phyloP scores from a whole-genome alignment of 2,888 invertebrate genomes.

The Ypsolopha scabrella region DNA sequence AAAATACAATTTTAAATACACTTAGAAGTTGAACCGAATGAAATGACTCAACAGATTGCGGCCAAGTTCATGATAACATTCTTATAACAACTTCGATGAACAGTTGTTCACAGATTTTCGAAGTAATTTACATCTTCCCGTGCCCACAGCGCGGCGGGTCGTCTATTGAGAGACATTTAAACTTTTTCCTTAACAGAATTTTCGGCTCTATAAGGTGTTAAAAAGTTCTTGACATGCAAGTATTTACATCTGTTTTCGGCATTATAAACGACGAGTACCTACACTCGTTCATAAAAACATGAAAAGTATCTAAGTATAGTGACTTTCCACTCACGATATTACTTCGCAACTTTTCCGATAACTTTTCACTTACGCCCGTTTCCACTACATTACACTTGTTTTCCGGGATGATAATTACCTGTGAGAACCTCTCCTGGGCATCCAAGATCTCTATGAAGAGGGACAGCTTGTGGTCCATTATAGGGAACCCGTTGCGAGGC shows the following conservation, averaged over 20 bases:
- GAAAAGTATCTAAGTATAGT: too few relatives aligned
- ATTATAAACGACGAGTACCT: too few relatives aligned
- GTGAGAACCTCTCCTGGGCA: conserved; percentile 84
- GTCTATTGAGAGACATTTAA: not conserved
- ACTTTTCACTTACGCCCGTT: too few relatives aligned
- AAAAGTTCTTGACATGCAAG: too few relatives aligned
- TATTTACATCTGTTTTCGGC: too few relatives aligned
- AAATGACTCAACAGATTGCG: not conserved
- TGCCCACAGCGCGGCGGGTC: too few relatives aligned
- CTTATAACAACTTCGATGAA: not conserved
- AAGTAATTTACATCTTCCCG: not conserved
- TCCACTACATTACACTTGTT: not conserved
- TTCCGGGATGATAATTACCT: conserved; percentile 60
- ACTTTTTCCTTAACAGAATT: not conserved
- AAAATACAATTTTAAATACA: too few relatives aligned
- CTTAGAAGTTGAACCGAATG: too few relatives aligned
- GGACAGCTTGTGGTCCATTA: conserved; percentile 82
- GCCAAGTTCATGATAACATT: not conserved
- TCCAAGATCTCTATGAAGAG: conserved; percentile 86
- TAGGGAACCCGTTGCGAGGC: conserved; percentile 80
- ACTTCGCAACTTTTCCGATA: too few relatives aligned
- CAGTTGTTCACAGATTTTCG: not conserved
- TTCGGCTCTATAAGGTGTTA: too few relatives aligned
- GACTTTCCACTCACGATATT: too few relatives aligned
- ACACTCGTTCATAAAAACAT: too few relatives aligned